A percentile compares a stretch with the other conserved stretches of the same genome.
Evolutionary conservation across 2,797 vertebrate species (phyloP).

Genomic region (Acipenser transmontanus): DNA sequence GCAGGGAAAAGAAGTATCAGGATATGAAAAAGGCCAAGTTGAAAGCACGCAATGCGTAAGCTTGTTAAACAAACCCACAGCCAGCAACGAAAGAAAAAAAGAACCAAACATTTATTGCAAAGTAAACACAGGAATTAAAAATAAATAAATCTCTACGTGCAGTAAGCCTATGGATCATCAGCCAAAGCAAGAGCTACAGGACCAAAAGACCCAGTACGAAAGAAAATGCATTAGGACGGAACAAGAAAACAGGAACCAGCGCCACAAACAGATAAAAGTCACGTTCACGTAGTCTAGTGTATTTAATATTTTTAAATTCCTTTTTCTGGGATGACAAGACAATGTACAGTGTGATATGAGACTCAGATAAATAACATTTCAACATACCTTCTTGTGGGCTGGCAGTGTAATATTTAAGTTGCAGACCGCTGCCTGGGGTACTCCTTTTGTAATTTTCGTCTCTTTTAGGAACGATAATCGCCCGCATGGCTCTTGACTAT

Average conservation of each 20-base stretch:
- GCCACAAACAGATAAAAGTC: conserved; percentile 75
- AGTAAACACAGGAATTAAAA: conserved; percentile 43
- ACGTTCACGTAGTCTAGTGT: conserved; percentile 66
- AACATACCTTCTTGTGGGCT: conserved; percentile 90
- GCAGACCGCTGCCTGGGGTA: conserved; percentile 88
- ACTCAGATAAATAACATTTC: conserved; percentile 29
- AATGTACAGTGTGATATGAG: conserved; percentile 37
- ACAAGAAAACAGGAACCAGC: conserved; percentile 38
- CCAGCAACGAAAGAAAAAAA: conserved; percentile 44
- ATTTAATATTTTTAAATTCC: conserved; percentile 54
- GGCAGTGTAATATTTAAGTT: conserved; percentile 97
- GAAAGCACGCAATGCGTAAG: conserved; percentile 74
- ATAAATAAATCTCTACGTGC: conserved; percentile 45
- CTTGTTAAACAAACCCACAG: conserved; percentile 72
- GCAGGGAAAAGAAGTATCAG: conserved; percentile 95
- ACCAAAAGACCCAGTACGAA: conserved; percentile 53
- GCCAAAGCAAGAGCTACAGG: conserved; percentile 76
- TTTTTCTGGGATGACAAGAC: conserved; percentile 47
- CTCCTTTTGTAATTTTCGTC: conserved; percentile 85
- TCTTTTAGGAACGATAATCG: conserved; percentile 95
- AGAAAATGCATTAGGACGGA: conserved; percentile 64
- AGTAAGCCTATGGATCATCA: conserved; percentile 58
- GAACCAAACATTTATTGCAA: conserved; percentile 47
- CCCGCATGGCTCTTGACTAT: conserved; percentile 92
- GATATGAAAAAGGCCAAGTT: conserved; percentile 88